phyloP scores from a whole-genome alignment of 2,113 vertebrate genomes.

The Anhinga rufa region DNA sequence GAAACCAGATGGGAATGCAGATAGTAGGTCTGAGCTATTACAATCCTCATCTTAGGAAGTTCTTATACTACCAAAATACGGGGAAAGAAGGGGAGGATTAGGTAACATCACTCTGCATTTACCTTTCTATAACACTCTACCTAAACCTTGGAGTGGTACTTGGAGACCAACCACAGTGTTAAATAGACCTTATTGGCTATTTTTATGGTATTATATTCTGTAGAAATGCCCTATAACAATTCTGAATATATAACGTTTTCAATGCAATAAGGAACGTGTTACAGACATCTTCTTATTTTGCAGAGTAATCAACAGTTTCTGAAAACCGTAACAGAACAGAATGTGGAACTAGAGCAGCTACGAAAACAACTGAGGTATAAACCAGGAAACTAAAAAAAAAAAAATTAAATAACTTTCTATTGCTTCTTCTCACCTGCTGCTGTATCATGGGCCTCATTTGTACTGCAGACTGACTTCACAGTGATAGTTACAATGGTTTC shows the following conservation, averaged over 20 bases:
- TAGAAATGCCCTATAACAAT: neutral
- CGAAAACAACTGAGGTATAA: slow-evolving; percentile 84
- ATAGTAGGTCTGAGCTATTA: neutral
- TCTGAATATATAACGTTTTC: neutral
- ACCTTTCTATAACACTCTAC: neutral
- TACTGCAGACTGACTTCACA: neutral
- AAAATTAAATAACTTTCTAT: neutral
- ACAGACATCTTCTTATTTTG: neutral
- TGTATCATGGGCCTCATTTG: neutral
- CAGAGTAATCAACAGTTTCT: slow-evolving; percentile 89
- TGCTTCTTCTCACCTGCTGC: neutral
- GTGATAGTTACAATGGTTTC: neutral
- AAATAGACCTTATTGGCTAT: neutral
- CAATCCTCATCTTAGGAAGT: neutral
- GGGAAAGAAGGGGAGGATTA: neutral
- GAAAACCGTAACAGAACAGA: slow-evolving; percentile 83
- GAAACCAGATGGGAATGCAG: neutral
- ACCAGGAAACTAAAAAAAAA: neutral
- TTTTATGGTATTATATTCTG: neutral
- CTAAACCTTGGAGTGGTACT: neutral
- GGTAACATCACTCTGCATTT: neutral
- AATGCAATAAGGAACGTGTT: neutral
- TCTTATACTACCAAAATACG: neutral
- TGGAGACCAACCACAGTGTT: neutral
- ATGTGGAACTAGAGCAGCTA: slow-evolving; percentile 79